A percentile compares a stretch with the other conserved stretches of the same genome.
These are phyloP conservation scores for Dipodomys merriami DNA, from an alignment of 2,113 vertebrate genomes.

Conservation along the genomic window DNA sequence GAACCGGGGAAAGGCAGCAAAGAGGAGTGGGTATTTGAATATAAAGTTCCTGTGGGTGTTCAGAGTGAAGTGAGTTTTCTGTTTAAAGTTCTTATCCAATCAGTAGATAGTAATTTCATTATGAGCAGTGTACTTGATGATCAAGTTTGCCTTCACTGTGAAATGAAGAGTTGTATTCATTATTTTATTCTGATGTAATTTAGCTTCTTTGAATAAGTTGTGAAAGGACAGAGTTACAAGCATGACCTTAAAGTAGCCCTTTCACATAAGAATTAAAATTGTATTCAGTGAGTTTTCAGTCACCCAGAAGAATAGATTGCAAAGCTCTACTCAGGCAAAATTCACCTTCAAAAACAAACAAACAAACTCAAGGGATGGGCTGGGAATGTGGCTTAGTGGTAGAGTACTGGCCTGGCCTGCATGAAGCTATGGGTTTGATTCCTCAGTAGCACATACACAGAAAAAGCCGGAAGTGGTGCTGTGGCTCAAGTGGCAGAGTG, in stretches of 20 bases:
- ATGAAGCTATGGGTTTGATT: too few species aligned
- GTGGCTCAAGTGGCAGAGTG: too few species aligned
- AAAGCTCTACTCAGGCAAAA: not conserved
- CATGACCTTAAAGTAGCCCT: not conserved
- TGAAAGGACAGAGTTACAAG: not conserved
- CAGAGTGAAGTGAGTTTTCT: not conserved
- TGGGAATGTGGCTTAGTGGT: too few species aligned
- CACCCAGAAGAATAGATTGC: not conserved
- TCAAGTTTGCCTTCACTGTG: not conserved
- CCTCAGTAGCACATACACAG: too few species aligned
- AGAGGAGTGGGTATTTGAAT: not conserved
- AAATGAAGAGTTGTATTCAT: not conserved
- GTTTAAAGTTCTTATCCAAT: not conserved
- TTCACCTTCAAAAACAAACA: not conserved
- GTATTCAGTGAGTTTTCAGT: slow-evolving; percentile 10
- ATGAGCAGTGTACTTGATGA: not conserved
- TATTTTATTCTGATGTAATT: not conserved
- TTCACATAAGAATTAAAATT: not conserved
- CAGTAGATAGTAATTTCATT: not conserved
- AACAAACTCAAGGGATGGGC: not conserved
- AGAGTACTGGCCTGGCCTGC: too few species aligned
- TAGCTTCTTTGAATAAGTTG: not conserved
- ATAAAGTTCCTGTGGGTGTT: not conserved
- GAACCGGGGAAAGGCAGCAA: not conserved
- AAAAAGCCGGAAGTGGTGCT: too few species aligned